Evolutionary conservation across 1,140 invertebrate species (phyloP), one percentile per base, ranked within the genome.

Genomic region (Trichomalopsis sarcophagae): DNA sequence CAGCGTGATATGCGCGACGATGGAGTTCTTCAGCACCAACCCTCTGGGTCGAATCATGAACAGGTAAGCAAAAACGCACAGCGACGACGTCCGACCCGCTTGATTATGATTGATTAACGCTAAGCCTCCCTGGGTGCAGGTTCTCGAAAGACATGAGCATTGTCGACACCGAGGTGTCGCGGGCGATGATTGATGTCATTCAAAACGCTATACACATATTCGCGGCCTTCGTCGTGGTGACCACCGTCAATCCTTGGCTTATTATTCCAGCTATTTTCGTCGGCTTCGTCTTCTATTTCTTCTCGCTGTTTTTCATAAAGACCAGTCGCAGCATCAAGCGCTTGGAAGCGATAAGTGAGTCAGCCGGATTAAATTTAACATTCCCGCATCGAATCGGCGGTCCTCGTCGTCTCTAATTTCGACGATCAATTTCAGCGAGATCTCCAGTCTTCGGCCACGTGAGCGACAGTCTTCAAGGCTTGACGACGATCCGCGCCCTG

Each of bases 121-220:
- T 6, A 0, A 66, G 69, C 69, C 0, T 82, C 79, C 40, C 68
- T 50, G 13, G 0, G 47, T 79, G n/a, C 44, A 92, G 91, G 79
- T 98, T 97, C 92, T 96, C 97, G 0, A 97, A 97, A 92, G 97
- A 98, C 90, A 95, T 98, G 92, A 97, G 97, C 17, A 95, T 96
- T 33, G 95, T 98, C 36, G 98, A 98, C 91, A 97, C 98, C 90
- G 94, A 96, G 21, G 90, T 99, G 50, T 97, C 98, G 71, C 93
- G 94, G 79, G 94, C 95, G 2, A 93, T 97, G 89, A 95, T 96
- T 87, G 97, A 98, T 89, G 95, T 95, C 6, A 88, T 95, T 50
- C 92, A 98, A 94, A 97, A 97, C 88, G 94, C 95, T 17, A 92
- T 97, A 2, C 94, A 94, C 4, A 94, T 97, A 30, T 81, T 97